A percentile compares a stretch with the other conserved stretches of the same genome.
phyloP scores from a whole-genome alignment of 1,140 invertebrate species.

The Hylyphantes graminicola region DNA sequence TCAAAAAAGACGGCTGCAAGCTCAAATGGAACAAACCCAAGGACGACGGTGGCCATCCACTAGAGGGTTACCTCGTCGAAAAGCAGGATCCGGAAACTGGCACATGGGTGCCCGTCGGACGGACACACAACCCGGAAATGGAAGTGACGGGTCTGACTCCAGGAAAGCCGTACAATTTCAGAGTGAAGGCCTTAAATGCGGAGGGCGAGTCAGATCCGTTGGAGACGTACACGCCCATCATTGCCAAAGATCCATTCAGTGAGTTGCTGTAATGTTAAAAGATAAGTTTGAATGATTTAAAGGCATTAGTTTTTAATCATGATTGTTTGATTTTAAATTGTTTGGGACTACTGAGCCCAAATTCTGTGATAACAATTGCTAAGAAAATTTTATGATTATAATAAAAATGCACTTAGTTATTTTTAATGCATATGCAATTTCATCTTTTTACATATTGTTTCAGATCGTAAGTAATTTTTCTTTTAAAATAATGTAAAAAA shows the following conservation, averaged over 20 bases:
- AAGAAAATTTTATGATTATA: no score
- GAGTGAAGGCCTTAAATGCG: conserved; percentile 96
- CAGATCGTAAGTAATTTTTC: no score
- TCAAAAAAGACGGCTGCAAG: conserved; percentile 76
- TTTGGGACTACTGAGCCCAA: no score
- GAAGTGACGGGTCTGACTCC: conserved; percentile 88
- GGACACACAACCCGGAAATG: conserved; percentile 86
- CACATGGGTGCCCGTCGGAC: conserved; percentile 92
- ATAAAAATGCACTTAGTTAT: no score
- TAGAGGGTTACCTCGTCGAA: conserved; percentile 94
- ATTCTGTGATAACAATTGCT: no score
- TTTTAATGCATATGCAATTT: no score
- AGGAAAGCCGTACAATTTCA: conserved; percentile 98
- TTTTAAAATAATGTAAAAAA: no score
- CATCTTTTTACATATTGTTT: no score
- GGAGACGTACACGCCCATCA: conserved; percentile 82
- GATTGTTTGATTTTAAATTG: no score
- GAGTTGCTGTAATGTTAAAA: conserved; percentile 70
- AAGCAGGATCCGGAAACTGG: conserved; percentile 93
- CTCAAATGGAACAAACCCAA: conserved; percentile 68
- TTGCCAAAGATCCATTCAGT: conserved; percentile 69
- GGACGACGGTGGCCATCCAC: conserved; percentile 66
- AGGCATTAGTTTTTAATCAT: not conserved
- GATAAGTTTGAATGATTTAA: not conserved
- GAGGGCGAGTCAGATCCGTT: conserved; percentile 96